Base-by-base conservation (phyloP, 2,797 vertebrate genomes). In the Lepilemur septentrionalis region DNA sequence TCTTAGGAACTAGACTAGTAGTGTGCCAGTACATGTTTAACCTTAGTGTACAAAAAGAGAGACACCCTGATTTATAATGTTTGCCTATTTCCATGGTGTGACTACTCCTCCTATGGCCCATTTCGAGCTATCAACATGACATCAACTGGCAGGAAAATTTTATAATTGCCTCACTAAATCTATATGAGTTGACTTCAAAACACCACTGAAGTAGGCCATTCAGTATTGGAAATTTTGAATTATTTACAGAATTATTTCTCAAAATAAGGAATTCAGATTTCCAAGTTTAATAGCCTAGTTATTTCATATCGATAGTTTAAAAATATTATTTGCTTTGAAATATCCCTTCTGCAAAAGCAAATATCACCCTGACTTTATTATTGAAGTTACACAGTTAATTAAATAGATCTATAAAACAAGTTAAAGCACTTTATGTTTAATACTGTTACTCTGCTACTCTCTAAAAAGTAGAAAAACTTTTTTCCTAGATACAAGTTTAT, bases 301-400 rank as follows among this genome's bases (percentile, higher is more conserved):
- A 55, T 80, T 91, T 70, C 89, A 76, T 90, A 86, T 78, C 46
- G 81, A 50, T 67, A 84, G 41, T 50, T 81, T 46, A 57, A 94
- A 87, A 96, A 89, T 76, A 79, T 48, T 43, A 75, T 79, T 91
- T 80, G n/a, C 11, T 95, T 84, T 48, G 75, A 91, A 85, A 50
- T 92, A 83, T 75, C 28, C 48, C 67, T 89, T 94, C 35, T 78
- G 38, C 41, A 50, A 89, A 94, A 93, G 32, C 18, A 92, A 59
- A 78, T 79, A 86, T 63, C 52, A 55, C 10, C 22, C 79, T 61
- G 83, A 67, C 3, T 23, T 93, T 90, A 86, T 78, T 89, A 52
- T 55, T 92, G 46, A 70, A 84, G 20, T 79, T 75, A 43, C 5
- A 50, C 17, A 92, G 38, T 52, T 82, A 63, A 46, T 57, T 86